Base-by-base conservation (phyloP, 1,140 invertebrate species). In the Drosophila busckii region DNA sequence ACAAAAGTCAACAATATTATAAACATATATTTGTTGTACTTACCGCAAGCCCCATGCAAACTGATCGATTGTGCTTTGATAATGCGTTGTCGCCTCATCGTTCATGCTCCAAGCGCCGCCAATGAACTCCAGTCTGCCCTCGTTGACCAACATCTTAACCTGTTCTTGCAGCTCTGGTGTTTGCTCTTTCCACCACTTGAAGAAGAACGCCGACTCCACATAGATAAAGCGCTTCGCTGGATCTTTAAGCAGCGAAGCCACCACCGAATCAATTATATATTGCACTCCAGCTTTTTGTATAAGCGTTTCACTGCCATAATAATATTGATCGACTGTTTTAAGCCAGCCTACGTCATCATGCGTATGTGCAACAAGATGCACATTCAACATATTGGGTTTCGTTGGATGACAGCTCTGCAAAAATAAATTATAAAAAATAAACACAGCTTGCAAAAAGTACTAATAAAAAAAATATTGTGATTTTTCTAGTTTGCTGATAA, bases 301-400 rank as follows among this genome's bases (percentile, higher is more conserved):
- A 0, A 61, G 84, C n/a, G 90, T 90, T 16, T 89, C 89, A 86
- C 90, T 93, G 28, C 84, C 80, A 64, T 87, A 86, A 23, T 87
- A 87, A 42, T 87, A 87, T 44, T 95, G 94, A 86, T 98, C 96
- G 0, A 97, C 93, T 0, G 96, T 97, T 86, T 97, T 97, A 5
- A 97, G 87, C 96, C 96, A 98, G 5, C 96, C 96, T 1, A 97
- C 95, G 87, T 98, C 96, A 76, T 97, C 94, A 76, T 98, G 96
- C 0, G 92, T 92, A 70, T 94, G 93, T 0, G 94, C 88, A 0
- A 97, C 91, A 2, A 97, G 87, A 75, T 97, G 96, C 3, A 97
- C 93, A 82, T 96, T 97, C 10, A 86, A 53, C 75, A 85, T 87
- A 34, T 84, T 65, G 0, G 70, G 28, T 25, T 84, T 78, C 0